Evolutionary conservation across 2,888 invertebrate genomes (phyloP).

Genomic region (Ligdia adustata): DNA sequence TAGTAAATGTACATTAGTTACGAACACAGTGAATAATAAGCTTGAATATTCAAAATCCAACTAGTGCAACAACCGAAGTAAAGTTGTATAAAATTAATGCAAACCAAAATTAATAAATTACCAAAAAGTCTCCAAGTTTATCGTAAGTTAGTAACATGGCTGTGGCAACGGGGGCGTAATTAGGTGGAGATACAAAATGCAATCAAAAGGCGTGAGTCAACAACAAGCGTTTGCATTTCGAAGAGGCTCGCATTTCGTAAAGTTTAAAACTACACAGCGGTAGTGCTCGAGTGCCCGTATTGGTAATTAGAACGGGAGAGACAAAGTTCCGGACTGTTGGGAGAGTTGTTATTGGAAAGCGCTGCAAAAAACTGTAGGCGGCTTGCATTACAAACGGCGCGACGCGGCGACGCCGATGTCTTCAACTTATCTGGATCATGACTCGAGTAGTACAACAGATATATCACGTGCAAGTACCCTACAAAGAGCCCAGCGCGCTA

Average conservation of each 20-base stretch:
- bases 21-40: conserved; percentile 11
- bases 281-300: conserved; percentile 21
- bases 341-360: conserved; percentile 30
- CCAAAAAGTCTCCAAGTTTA: conserved; percentile 16
- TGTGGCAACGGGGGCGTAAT: conserved; percentile 17
- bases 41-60: conserved; percentile 11
- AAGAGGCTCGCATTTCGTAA: conserved; percentile 42
- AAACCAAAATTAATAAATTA: conserved; percentile 18
- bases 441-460: conserved; percentile 59
- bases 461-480: conserved; percentile 77
- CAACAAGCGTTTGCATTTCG: conserved; percentile 36
- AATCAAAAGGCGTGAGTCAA: conserved; percentile 33
- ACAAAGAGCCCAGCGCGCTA: conserved; percentile 78
- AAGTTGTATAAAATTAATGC: conserved; percentile 13
- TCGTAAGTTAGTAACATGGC: conserved; percentile 19
- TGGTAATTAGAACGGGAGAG: conserved; percentile 40
- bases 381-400: conserved; percentile 37
- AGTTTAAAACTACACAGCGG: conserved; percentile 39
- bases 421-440: conserved; percentile 30
- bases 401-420: conserved; percentile 7
- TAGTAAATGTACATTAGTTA: conserved; percentile 11
- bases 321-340: conserved; percentile 31
- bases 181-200: conserved; percentile 38
- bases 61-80: conserved; percentile 8
- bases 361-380: conserved; percentile 27